Evolutionary conservation across 2,113 vertebrate genomes (phyloP), one percentile per base, ranked within the genome.

Genomic region (Mionectes macconnelli): DNA sequence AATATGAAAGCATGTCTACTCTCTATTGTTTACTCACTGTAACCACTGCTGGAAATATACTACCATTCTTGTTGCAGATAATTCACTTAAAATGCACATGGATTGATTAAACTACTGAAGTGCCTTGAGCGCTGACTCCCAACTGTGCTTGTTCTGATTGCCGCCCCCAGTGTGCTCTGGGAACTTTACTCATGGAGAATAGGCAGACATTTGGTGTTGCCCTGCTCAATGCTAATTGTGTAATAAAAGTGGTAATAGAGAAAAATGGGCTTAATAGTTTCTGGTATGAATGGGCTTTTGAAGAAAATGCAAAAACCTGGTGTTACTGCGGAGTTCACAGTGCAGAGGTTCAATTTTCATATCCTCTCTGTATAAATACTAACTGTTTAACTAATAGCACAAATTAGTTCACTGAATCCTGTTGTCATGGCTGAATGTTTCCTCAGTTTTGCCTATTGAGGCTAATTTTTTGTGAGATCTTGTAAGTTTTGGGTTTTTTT

Each of bases 31-130:
- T 97, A 91, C 81, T 89, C 40, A 77, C 52, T 88, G 45, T 79
- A 95, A 84, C 90, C 74, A 53, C 85, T 84, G 56, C 88, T 94
- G 88, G 64, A 91, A 66, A 50, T 88, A 18, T 11, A 72, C 40
- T 44, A 72, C 75, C 9, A 7, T 94, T 87, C 60, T 76, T 39
- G 44, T 75, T 86, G 79, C 87, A 89, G 91, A 92, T 94, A 96
- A 96, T 79, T 97, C 78, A 78, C 95, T 98, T 97, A 96, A 96
- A 95, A 97, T 97, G 94, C 49, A 55, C 47, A 27, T 17, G 89
- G 87, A 95, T 94, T 97, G 95, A 96, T 97, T 96, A 81, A 96
- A 93, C 63, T 72, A 24, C 83, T 87, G 74, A 84, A 95, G 90
- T 75, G 59, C 90, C 94, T 91, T 66, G 72, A 95, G 86, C 45